phyloP scores from a whole-genome alignment of 2,888 invertebrate genomes.

The Dynastes grantii region DNA sequence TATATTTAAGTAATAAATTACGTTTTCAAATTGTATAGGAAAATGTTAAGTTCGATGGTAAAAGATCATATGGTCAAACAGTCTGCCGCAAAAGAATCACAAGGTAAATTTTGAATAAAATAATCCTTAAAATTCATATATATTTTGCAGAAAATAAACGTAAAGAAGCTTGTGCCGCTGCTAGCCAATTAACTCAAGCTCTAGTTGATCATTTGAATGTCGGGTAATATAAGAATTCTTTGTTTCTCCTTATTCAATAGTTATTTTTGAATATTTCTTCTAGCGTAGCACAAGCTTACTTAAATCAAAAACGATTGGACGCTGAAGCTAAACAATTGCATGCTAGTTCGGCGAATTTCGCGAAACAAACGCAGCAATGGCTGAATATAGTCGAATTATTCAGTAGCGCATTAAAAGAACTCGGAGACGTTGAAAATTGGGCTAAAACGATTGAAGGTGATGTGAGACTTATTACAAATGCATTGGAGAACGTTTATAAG shows the following conservation, averaged over 20 bases:
- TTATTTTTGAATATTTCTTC: background rate
- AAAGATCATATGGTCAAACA: constrained; percentile 92
- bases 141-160: constrained; percentile 86
- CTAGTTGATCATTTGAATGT: constrained; percentile 98
- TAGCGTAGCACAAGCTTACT: constrained; percentile 97
- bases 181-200: constrained; percentile 93
- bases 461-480: constrained; percentile 92
- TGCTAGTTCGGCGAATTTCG: constrained; percentile 93
- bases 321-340: constrained; percentile 97
- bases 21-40: constrained; percentile 57
- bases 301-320: constrained; percentile 98
- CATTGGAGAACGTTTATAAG: constrained; percentile 95
- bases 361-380: constrained; percentile 98
- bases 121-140: background rate
- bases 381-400: constrained; percentile 91
- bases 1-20: too few species aligned
- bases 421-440: constrained; percentile 99
- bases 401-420: constrained; percentile 91
- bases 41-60: constrained; percentile 88
- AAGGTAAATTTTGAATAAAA: constrained; percentile 75
- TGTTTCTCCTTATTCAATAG: too few species aligned
- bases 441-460: constrained; percentile 97
- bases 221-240: constrained; percentile 78
- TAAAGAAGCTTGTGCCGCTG: constrained; percentile 93
- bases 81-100: constrained; percentile 83